A percentile compares a stretch with the other conserved stretches of the same genome.
phyloP scores from a whole-genome alignment of 2,888 invertebrate genomes.

The Agonopterix subpropinquella region DNA sequence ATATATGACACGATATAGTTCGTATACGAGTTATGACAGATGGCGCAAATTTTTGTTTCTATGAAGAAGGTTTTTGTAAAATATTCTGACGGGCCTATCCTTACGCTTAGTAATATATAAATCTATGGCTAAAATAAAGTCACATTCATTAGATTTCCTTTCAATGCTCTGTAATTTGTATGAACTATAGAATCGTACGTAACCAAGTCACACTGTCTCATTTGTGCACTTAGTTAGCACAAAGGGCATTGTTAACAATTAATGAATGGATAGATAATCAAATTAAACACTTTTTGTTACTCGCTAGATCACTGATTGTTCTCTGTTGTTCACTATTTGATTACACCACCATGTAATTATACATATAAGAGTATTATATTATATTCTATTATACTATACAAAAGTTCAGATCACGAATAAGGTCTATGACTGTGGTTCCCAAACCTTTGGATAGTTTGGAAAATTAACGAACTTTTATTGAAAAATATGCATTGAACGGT shows the following conservation, averaged over 20 bases:
- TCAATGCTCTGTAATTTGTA: no score
- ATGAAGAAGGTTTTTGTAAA: no score
- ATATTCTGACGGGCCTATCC: no score
- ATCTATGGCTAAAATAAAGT: no score
- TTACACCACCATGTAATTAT: slow-evolving; percentile 17
- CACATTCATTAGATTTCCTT: no score
- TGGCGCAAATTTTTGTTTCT: no score
- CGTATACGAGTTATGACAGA: no score
- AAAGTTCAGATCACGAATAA: background rate
- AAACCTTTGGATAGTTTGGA: background rate
- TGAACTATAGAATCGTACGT: no score
- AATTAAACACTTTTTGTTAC: slow-evolving; percentile 43
- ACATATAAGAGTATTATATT: background rate
- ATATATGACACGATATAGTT: no score
- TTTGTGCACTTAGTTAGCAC: slow-evolving; percentile 20
- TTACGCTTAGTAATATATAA: no score
- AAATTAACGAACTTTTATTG: background rate
- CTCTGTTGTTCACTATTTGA: slow-evolving; percentile 20
- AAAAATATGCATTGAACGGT: no score
- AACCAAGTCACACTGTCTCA: no score
- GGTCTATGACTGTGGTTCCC: background rate
- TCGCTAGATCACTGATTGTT: slow-evolving; percentile 20
- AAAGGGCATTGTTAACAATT: slow-evolving; percentile 51
- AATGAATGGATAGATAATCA: slow-evolving; percentile 47
- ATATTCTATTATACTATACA: background rate